Conservation (phyloP, 2,888 invertebrate species). For the Ernsta delagoae region DNA sequence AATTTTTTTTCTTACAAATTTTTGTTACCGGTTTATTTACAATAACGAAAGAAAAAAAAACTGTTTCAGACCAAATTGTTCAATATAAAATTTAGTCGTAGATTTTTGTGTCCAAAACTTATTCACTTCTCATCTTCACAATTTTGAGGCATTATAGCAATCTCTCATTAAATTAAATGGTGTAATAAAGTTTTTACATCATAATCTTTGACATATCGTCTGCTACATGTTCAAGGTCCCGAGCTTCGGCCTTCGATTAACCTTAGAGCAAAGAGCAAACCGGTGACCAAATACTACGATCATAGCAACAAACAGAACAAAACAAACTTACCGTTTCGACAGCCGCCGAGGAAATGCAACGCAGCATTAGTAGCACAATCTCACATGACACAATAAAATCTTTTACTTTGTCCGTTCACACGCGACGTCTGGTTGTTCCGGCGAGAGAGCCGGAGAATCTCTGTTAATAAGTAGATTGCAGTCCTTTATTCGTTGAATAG, state of each 20-base stretch:
- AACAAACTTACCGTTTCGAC: constrained; percentile 67
- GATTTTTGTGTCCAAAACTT: no score
- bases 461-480: constrained; percentile 30
- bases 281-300: neutral
- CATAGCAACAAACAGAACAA: constrained; percentile 32
- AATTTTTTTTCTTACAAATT: no score
- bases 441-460: constrained; percentile 43
- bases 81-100: no score
- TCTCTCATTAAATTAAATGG: neutral
- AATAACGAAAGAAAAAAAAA: no score
- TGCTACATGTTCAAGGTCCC: constrained; percentile 51
- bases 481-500: constrained; percentile 16
- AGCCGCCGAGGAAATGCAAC: constrained; percentile 67
- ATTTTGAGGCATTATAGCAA: neutral
- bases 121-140: no score
- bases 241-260: constrained; percentile 50
- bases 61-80: no score
- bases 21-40: no score
- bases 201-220: constrained; percentile 50
- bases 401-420: constrained; percentile 50
- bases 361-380: constrained; percentile 55
- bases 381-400: constrained; percentile 64
- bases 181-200: constrained; percentile 55
- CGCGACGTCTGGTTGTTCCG: constrained; percentile 45
- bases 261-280: constrained; percentile 42